Conservation (phyloP, 2,888 invertebrate species). For the Dorcus hopei region DNA sequence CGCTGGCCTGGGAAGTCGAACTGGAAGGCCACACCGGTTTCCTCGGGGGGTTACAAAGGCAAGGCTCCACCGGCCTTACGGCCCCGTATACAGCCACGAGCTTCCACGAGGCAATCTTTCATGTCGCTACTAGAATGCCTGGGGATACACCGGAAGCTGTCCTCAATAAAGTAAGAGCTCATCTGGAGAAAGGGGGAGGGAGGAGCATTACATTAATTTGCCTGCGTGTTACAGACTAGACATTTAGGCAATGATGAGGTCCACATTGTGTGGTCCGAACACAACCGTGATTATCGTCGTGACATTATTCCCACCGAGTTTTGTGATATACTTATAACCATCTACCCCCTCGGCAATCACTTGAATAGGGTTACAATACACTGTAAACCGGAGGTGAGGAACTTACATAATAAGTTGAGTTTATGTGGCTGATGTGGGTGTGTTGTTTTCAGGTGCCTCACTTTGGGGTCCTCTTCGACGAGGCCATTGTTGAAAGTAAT, state of each 20-base stretch:
- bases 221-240: conserved; percentile 63
- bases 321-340: conserved; percentile 95
- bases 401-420: neutral
- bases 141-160: conserved; percentile 84
- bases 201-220: neutral
- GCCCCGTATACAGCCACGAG: conserved; percentile 95
- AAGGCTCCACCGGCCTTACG: conserved; percentile 85
- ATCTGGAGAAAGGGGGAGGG: neutral
- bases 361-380: conserved; percentile 86
- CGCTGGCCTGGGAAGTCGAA: conserved; percentile 80
- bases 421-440: neutral
- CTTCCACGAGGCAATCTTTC: conserved; percentile 91
- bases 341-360: conserved; percentile 88
- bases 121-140: conserved; percentile 97
- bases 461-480: conserved; percentile 95
- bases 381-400: conserved; percentile 76
- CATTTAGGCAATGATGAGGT: conserved; percentile 98
- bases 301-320: conserved; percentile 99
- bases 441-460: conserved; percentile 65
- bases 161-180: conserved; percentile 67
- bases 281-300: conserved; percentile 89
- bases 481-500: conserved; percentile 72
- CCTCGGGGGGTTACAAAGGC: conserved; percentile 88
- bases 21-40: conserved; percentile 94
- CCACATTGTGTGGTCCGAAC: conserved; percentile 99